A percentile compares a stretch with the other conserved stretches of the same genome.
Conservation (phyloP, 1,140 invertebrate species). For the Bombus pyrosoma region DNA sequence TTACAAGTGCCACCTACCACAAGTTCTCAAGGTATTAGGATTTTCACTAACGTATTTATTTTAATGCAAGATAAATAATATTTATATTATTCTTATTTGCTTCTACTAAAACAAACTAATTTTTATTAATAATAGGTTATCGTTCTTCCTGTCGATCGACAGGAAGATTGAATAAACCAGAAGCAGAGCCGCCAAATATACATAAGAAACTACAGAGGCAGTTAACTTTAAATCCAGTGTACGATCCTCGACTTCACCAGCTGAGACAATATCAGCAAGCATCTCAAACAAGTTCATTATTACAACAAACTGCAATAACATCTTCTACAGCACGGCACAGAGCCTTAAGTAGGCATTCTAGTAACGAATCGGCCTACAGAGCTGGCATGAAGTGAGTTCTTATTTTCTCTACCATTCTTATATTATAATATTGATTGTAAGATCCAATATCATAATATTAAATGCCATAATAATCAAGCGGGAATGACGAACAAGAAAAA, state of each 20-base stretch:
- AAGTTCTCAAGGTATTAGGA: constrained; percentile 71
- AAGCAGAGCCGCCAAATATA: constrained; percentile 84
- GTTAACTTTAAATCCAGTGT: constrained; percentile 90
- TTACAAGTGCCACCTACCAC: constrained; percentile 67
- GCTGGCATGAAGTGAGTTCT: constrained; percentile 70
- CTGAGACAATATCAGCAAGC: constrained; percentile 76
- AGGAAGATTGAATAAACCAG: constrained; percentile 70
- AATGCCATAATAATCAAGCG: not conserved
- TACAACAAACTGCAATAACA: constrained; percentile 66
- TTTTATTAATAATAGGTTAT: constrained; percentile 60
- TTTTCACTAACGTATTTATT: not conserved
- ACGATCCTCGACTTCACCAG: constrained; percentile 87
- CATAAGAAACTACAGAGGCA: constrained; percentile 92
- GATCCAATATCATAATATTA: not conserved
- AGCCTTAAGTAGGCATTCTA: constrained; percentile 74
- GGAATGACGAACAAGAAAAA: not conserved
- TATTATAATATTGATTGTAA: not conserved
- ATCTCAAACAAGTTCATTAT: constrained; percentile 36
- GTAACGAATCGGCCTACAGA: constrained; percentile 76
- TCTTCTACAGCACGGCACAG: constrained; percentile 70
- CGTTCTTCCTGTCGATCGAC: constrained; percentile 68
- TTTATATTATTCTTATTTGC: not conserved
- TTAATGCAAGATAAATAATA: not conserved
- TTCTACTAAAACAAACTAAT: not conserved
- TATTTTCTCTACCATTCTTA: not conserved